Evolutionary conservation across 2,113 vertebrate genomes (phyloP).

Genomic region (Rousettus leschenaultii): DNA sequence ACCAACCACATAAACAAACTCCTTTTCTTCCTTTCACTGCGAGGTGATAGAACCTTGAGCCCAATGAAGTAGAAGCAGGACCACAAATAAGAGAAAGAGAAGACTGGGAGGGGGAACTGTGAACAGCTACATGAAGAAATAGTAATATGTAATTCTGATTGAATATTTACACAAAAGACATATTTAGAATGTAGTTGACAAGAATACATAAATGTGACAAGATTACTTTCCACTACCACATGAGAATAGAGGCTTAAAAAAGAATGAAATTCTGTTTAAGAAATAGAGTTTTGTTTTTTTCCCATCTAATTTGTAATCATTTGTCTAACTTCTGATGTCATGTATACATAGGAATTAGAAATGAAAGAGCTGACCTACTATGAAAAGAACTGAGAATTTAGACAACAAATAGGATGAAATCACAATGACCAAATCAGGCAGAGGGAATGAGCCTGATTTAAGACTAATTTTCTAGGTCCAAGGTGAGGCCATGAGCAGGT

Average conservation of each 20-base stretch:
- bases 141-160: background rate
- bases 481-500: background rate
- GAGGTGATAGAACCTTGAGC: background rate
- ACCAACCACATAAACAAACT: background rate
- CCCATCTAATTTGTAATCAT: background rate
- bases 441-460: background rate
- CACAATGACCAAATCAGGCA: background rate
- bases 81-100: background rate
- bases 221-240: background rate
- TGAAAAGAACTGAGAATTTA: background rate
- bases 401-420: background rate
- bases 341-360: background rate
- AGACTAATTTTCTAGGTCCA: background rate
- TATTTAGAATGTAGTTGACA: background rate
- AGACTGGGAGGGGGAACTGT: background rate
- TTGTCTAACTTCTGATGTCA: constrained; percentile 21
- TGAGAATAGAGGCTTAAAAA: background rate
- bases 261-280: background rate
- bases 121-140: background rate
- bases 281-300: background rate
- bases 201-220: background rate
- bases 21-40: background rate
- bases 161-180: background rate
- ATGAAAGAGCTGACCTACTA: background rate
- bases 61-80: background rate